These are phyloP conservation scores for Nemurella pictetii DNA, from an alignment of 2,888 invertebrate genomes.

Conservation along the genomic window DNA sequence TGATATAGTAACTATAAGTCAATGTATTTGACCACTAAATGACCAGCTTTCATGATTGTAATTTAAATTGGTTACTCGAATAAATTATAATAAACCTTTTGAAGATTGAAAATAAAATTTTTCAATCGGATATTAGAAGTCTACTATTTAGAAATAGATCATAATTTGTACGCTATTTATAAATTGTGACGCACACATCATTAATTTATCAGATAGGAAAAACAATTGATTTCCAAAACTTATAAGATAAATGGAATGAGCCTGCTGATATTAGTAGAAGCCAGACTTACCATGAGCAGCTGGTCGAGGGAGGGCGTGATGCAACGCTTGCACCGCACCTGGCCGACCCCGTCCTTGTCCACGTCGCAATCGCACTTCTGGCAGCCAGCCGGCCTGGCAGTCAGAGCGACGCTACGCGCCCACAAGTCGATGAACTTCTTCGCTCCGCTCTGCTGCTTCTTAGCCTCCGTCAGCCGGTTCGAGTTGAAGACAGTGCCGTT, in stretches of 20 bases:
- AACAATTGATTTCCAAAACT: neutral
- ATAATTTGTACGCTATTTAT: neutral
- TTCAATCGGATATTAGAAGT: neutral
- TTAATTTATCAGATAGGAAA: neutral
- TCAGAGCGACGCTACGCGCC: constrained; percentile 48
- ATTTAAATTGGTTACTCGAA: too few relatives aligned
- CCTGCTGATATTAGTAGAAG: neutral
- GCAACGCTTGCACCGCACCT: constrained; percentile 50
- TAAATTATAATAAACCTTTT: neutral
- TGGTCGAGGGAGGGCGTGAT: constrained; percentile 47
- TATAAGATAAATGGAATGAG: neutral
- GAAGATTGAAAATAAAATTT: neutral
- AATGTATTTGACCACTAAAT: too few relatives aligned
- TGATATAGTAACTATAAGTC: too few relatives aligned
- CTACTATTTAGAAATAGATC: neutral
- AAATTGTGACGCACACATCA: neutral
- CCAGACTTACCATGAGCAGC: constrained; percentile 45
- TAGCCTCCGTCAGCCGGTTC: constrained; percentile 44
- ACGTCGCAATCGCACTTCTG: constrained; percentile 53
- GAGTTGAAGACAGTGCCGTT: constrained; percentile 51
- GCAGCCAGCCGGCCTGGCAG: constrained; percentile 50
- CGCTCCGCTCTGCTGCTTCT: constrained; percentile 44
- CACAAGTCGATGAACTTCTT: constrained; percentile 50
- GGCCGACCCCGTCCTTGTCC: constrained; percentile 51
- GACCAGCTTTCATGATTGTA: too few relatives aligned